Evolutionary conservation across 1,140 invertebrate species (phyloP).

Genomic region (Sminthurides bifidus): DNA sequence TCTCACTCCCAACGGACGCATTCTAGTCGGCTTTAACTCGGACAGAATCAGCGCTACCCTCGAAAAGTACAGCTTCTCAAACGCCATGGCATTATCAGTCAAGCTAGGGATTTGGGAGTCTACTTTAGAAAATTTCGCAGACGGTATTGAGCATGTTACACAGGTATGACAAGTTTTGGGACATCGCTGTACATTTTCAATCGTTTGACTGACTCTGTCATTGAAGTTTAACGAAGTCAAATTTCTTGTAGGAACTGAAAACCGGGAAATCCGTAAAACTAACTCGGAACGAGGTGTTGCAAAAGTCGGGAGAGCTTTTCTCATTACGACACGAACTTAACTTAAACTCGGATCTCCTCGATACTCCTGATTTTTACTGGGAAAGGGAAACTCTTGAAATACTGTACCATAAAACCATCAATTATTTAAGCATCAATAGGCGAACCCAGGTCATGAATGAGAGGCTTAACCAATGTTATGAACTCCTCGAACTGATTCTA

Average conservation of each 20-base stretch:
- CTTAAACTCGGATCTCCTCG: conserved; percentile 80
- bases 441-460: conserved; percentile 91
- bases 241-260: conserved; percentile 51
- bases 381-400: conserved; percentile 74
- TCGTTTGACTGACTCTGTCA: background rate
- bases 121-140: conserved; percentile 64
- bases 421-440: conserved; percentile 70
- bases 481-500: conserved; percentile 74
- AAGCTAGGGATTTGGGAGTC: conserved; percentile 88
- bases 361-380: conserved; percentile 96
- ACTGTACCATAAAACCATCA: conserved; percentile 65
- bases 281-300: conserved; percentile 56
- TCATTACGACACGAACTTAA: conserved; percentile 78
- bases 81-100: conserved; percentile 81
- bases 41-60: background rate
- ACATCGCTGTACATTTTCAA: background rate
- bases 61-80: conserved; percentile 67
- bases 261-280: conserved; percentile 53
- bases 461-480: conserved; percentile 82
- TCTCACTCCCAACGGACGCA: conserved; percentile 33
- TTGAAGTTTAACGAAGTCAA: background rate
- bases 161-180: conserved; percentile 40
- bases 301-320: conserved; percentile 85
- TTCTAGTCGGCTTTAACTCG: conserved; percentile 34
- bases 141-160: conserved; percentile 66